A percentile compares a stretch with the other conserved stretches of the same genome.
Evolutionary conservation across 1,140 invertebrate species (phyloP).

Genomic region (Pseudomyrmex concolor): DNA sequence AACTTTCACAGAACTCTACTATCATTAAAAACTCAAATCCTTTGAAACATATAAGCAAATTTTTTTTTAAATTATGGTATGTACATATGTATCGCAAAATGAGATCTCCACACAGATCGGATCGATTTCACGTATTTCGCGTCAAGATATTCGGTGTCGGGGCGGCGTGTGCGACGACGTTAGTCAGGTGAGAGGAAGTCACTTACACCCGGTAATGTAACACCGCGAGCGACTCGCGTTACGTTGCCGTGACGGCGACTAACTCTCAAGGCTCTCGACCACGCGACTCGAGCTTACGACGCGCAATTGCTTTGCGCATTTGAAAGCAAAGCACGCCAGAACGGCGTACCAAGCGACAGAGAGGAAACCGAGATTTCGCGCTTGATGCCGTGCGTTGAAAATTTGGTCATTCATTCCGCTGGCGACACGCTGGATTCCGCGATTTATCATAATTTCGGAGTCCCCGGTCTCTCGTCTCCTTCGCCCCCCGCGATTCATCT

Average conservation of each 20-base stretch:
- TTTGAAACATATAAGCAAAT: neutral
- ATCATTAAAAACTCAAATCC: neutral
- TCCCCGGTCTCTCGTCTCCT: neutral
- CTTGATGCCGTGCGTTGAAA: neutral
- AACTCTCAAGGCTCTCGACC: slow-evolving; percentile 68
- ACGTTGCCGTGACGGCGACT: slow-evolving; percentile 71
- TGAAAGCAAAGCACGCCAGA: slow-evolving; percentile 37
- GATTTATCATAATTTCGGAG: slow-evolving; percentile 18
- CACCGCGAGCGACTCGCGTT: slow-evolving; percentile 60
- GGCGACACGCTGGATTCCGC: neutral
- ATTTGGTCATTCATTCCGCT: slow-evolving; percentile 19
- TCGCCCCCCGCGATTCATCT: neutral
- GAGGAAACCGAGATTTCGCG: slow-evolving; percentile 38
- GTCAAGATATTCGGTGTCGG: neutral
- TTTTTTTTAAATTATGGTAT: neutral
- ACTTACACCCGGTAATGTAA: neutral
- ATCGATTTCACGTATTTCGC: neutral
- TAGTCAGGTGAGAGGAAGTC: neutral
- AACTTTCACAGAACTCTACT: slow-evolving; percentile 14
- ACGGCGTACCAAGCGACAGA: slow-evolving; percentile 4
- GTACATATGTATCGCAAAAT: neutral
- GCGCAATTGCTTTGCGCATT: slow-evolving; percentile 71
- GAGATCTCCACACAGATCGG: neutral
- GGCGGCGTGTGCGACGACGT: no score
- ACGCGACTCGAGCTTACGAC: slow-evolving; percentile 65